Conservation (phyloP, 1,140 invertebrate genomes). For the Muscidifurax raptorellus region DNA sequence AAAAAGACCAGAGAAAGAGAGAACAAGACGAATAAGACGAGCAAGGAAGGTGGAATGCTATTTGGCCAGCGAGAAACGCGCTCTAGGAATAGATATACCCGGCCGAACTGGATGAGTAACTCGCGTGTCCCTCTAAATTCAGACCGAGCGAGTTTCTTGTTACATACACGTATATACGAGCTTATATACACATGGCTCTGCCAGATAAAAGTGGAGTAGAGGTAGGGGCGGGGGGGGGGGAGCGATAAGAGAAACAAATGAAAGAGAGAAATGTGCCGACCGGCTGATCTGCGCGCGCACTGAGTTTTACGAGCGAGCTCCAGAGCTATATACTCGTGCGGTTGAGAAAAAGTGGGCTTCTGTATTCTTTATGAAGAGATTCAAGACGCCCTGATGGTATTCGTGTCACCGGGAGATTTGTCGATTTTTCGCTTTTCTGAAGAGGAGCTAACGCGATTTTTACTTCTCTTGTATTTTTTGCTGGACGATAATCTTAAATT, state of each 20-base stretch:
- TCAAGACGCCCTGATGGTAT: too few relatives aligned
- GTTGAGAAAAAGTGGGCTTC: not conserved
- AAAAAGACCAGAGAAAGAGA: not conserved
- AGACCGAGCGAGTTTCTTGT: conserved; percentile 56
- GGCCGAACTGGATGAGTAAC: conserved; percentile 54
- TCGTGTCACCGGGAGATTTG: too few relatives aligned
- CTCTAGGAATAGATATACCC: conserved; percentile 45
- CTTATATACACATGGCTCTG: too few relatives aligned
- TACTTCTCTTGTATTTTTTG: too few relatives aligned
- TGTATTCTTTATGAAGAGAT: too few relatives aligned
- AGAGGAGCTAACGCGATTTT: too few relatives aligned
- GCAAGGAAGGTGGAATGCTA: conserved; percentile 17
- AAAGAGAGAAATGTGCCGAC: not conserved
- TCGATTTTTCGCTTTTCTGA: too few relatives aligned
- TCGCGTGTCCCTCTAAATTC: conserved; percentile 57
- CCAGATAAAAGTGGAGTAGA: not conserved
- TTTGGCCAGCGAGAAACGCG: not conserved
- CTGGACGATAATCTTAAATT: too few relatives aligned
- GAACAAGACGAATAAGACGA: not conserved
- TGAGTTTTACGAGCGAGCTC: not conserved
- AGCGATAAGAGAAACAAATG: conserved; percentile 28
- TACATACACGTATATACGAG: conserved; percentile 21
- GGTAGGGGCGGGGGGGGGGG: not conserved
- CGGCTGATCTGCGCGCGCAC: not conserved
- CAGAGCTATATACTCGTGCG: not conserved